Conservation (phyloP, 2,888 invertebrate species). For the Cerceris rybyensis region DNA sequence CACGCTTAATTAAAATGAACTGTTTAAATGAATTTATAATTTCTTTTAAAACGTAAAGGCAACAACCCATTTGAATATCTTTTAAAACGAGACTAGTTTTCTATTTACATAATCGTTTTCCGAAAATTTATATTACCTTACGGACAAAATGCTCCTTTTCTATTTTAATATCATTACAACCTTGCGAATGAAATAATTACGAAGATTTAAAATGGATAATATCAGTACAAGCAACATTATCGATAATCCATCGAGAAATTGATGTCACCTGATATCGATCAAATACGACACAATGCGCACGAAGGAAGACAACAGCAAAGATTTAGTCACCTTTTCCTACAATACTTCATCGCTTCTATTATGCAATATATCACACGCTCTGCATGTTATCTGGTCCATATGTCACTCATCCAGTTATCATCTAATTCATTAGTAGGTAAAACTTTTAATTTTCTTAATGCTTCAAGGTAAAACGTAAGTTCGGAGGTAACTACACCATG, state of each 20-base stretch:
- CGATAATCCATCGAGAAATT: constrained; percentile 42
- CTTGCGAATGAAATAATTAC: constrained; percentile 37
- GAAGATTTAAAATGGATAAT: constrained; percentile 43
- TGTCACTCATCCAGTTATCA: constrained; percentile 91
- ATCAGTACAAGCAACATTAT: constrained; percentile 36
- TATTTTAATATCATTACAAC: constrained; percentile 30
- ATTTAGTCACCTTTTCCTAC: constrained; percentile 74
- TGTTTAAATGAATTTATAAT: constrained; percentile 33
- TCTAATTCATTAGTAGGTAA: constrained; percentile 89
- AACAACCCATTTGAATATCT: constrained; percentile 31
- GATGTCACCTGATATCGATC: constrained; percentile 1
- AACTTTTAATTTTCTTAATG: constrained; percentile 90
- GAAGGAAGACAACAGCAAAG: constrained; percentile 61
- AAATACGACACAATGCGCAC: constrained; percentile 22
- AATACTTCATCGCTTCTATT: constrained; percentile 76
- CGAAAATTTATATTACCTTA: constrained; percentile 28
- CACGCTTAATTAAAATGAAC: constrained; percentile 23
- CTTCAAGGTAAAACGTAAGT: constrained; percentile 94
- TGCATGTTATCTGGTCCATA: constrained; percentile 88
- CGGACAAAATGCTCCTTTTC: constrained; percentile 33
- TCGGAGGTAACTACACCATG: constrained; percentile 97
- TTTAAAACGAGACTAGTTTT: constrained; percentile 6
- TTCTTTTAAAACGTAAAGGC: constrained; percentile 34
- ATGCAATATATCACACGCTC: constrained; percentile 80
- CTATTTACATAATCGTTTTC: constrained; percentile 27